Percentiles rank a stretch among this genome's conserved stretches.
phyloP scores from a whole-genome alignment of 2,113 vertebrate species.

The Brevimyrus niger region DNA sequence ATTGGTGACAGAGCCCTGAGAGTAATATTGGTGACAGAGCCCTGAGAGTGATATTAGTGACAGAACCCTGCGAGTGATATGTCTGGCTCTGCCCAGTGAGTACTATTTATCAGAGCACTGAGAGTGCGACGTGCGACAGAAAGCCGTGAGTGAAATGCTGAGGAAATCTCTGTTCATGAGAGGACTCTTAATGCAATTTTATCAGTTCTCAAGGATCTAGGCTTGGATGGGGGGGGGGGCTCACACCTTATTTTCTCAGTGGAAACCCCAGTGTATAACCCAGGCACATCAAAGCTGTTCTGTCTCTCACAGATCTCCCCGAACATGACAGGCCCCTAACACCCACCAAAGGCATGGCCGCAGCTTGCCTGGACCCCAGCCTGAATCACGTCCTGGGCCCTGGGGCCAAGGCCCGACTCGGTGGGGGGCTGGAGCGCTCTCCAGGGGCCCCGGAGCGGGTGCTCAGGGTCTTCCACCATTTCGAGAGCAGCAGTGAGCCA shows the following conservation, averaged over 20 bases:
- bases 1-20: neutral
- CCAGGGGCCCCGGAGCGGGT: conserved; percentile 83
- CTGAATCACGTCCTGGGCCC: conserved; percentile 81
- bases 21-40: neutral
- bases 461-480: conserved; percentile 94
- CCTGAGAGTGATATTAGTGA: neutral
- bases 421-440: conserved; percentile 76
- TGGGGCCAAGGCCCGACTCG: conserved; percentile 76
- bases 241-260: neutral
- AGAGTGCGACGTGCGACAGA: neutral
- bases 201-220: neutral
- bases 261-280: neutral
- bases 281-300: neutral
- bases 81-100: too few relatives aligned
- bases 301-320: conserved; percentile 33
- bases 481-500: conserved; percentile 85
- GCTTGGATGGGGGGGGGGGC: too few relatives aligned
- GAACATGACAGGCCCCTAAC: conserved; percentile 99
- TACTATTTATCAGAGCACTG: neutral
- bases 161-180: neutral
- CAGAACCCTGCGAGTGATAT: too few relatives aligned
- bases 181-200: neutral
- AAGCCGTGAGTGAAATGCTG: neutral
- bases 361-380: conserved; percentile 92
- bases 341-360: conserved; percentile 90